Conservation (phyloP, 2,888 invertebrate species). For the Atethmia centrago region DNA sequence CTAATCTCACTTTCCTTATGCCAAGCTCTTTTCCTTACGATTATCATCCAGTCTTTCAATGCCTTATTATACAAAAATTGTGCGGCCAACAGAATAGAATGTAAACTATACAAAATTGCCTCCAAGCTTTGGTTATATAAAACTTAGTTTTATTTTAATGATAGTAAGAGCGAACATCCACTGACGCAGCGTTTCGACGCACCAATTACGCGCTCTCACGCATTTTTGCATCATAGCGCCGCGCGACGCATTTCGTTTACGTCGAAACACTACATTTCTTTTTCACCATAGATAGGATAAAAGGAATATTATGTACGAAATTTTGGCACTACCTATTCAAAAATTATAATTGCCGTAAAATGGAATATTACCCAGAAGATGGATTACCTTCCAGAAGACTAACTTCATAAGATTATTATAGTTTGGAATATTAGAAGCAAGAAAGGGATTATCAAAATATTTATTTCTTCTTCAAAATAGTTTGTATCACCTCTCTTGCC, state of each 20-base stretch:
- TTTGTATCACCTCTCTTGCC: constrained; percentile 78
- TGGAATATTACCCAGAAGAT: constrained; percentile 23
- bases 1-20: constrained; percentile 81
- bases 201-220: too few species aligned
- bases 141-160: constrained; percentile 2
- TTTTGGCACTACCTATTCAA: constrained; percentile 77
- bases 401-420: constrained; percentile 28
- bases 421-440: constrained; percentile 65
- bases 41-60: constrained; percentile 73
- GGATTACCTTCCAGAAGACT: constrained; percentile 13
- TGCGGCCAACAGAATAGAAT: constrained; percentile 42
- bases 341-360: constrained; percentile 25
- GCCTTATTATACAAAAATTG: constrained; percentile 58
- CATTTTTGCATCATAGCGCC: background rate
- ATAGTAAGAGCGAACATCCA: constrained; percentile 1
- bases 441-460: constrained; percentile 78
- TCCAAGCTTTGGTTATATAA: constrained; percentile 50
- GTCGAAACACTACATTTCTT: background rate
- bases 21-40: constrained; percentile 71
- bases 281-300: background rate
- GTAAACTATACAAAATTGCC: constrained; percentile 53
- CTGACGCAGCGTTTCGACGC: background rate
- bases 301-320: constrained; percentile 22
- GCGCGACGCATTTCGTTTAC: background rate
- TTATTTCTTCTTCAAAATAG: constrained; percentile 79